Base-by-base conservation (phyloP, 2,888 invertebrate genomes). In the Pharmacophagus antenor region DNA sequence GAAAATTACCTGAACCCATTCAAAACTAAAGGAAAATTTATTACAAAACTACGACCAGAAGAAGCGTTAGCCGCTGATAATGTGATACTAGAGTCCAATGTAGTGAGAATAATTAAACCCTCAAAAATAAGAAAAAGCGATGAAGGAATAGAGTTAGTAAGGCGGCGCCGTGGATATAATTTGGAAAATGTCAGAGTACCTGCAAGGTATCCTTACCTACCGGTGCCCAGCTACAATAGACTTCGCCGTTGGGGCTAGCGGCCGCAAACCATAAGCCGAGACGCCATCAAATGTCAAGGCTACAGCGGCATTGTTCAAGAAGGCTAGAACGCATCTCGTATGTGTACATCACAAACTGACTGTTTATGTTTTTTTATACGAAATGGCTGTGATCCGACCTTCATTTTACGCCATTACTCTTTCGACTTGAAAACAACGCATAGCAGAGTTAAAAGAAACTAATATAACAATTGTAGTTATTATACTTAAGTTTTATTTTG, bases 131-230 rank as follows among this genome's bases (percentile, higher is more conserved):
- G 71, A 17, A 68, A 67, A 46, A 72, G 70, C 44, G 70, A 67
- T 47, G 77, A 76, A 59, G 73, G 68, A 57, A 76, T 78, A 21
- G 77, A 77, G 68, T 72, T 89, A 60, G 82, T 87, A 69, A 76
- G 88, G 62, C 79, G 79, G 68, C 76, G 88, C 46, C 82, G 91
- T 21, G 91, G 91, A 23, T 91, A 90, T 74, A 91, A 91, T 72
- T 71, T 91, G 70, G 90, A 91, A 74, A 84, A 91, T 67, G 91
- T 90, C 71, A 80, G 83, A 66, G 91, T 91, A 63, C 91, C 91
- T 46, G 83, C 88, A 62, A 76, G 88, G 69, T 89, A 89, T 69
- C 89, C 90, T 23, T 90, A 90, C 72, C 79, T 89, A 60, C 82
- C 88, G 44, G 87, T 88, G 65, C 82, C 85, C 61, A 80, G 74